Evolutionary conservation across 2,888 invertebrate species (phyloP), one percentile per base, ranked within the genome.

Genomic region (Cantharis flavilabris): DNA sequence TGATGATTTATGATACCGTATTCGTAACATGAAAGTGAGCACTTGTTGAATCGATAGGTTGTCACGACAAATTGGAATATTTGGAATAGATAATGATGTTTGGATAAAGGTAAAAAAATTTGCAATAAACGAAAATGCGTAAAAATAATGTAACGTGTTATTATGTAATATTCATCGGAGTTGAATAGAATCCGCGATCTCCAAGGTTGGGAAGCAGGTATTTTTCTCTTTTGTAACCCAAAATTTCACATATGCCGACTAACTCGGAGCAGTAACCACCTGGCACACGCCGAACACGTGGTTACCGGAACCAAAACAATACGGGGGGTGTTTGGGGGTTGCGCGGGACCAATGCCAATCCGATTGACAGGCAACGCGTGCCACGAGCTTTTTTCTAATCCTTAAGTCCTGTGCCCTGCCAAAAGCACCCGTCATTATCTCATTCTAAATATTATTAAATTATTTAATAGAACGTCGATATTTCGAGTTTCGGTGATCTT

Each of bases 241-340:
- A 85, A 86, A 85, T 84, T 84, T 85, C 86, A 85, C 86, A 87
- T 86, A 86, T 87, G 86, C 85, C 83, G 85, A 84, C 84, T 84
- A 86, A 86, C 84, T 86, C 85, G 81, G 84, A 85, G 84, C 84
- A 86, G 85, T 82, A 82, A 81, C 87, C 87, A 87, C 87, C 87
- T 87, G 87, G 87, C 86, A 85, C 86, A 84, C 83, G 85, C 83
- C 83, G 84, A 86, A 86, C 87, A 87, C 87, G 87, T 87, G 87
- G 86, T 87, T 84, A 86, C 85, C 84, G 85, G 84, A 84, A 84
- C 79, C 72, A 75, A 23, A 73, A 62, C 84, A 86, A 76, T 75
- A 80, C 18, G 81, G 82, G 65, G 82, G 79, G 78, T 80, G 76
- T 81, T 26, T 23, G 75, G 75, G 79, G 78, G 79, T 83, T 83